A percentile compares a stretch with the other conserved stretches of the same genome.
phyloP scores from a whole-genome alignment of 2,113 vertebrate genomes.

The Tachysurus fulvidraco region DNA sequence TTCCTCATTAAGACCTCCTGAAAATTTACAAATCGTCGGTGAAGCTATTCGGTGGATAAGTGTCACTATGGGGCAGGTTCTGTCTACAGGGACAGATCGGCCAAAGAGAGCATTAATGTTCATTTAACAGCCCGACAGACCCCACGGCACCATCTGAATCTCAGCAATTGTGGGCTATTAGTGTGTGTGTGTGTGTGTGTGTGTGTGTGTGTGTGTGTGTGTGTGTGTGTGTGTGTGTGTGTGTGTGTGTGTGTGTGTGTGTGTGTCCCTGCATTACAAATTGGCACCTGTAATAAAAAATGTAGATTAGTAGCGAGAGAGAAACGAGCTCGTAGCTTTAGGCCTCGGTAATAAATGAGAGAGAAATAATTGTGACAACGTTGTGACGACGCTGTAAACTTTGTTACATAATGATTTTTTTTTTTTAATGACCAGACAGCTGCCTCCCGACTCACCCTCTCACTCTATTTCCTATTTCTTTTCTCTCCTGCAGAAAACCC shows the following conservation, averaged over 20 bases:
- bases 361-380: not conserved
- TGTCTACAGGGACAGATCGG: slow-evolving; percentile 61
- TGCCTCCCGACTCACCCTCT: not conserved
- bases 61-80: slow-evolving; percentile 59
- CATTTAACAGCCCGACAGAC: slow-evolving; percentile 68
- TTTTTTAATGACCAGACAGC: not conserved
- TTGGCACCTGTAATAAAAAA: slow-evolving; percentile 64
- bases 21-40: slow-evolving; percentile 62
- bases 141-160: slow-evolving; percentile 60
- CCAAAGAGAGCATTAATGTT: slow-evolving; percentile 63
- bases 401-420: not conserved
- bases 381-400: slow-evolving; percentile 2
- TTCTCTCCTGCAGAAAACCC: slow-evolving; percentile 81
- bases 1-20: slow-evolving; percentile 45
- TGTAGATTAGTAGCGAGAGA: slow-evolving; percentile 47
- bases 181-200: slow-evolving; percentile 56
- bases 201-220: slow-evolving; percentile 39
- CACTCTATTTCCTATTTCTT: slow-evolving; percentile 46
- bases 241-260: slow-evolving; percentile 36
- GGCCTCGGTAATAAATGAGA: slow-evolving; percentile 16
- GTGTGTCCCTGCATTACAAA: slow-evolving; percentile 55
- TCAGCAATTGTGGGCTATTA: slow-evolving; percentile 61
- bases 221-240: slow-evolving; percentile 34
- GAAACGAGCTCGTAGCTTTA: slow-evolving; percentile 18
- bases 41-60: slow-evolving; percentile 33